A percentile compares a stretch with the other conserved stretches of the same genome.
phyloP scores from a whole-genome alignment of 2,888 invertebrate species.

The Scaptodrosophila latifasciaeformis region DNA sequence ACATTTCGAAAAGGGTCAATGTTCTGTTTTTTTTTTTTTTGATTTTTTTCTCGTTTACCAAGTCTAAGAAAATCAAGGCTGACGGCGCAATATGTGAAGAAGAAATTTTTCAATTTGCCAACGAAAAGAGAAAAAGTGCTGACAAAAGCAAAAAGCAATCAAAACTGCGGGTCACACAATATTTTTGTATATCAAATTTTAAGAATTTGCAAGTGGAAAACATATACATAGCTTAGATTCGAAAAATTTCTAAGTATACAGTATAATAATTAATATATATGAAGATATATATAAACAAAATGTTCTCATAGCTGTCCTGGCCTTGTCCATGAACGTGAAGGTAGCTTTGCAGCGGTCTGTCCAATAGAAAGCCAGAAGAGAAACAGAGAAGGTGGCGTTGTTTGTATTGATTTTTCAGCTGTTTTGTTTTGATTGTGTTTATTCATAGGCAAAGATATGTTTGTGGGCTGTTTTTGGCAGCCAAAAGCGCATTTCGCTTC shows the following conservation, averaged over 20 bases:
- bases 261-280: no score
- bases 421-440: constrained; percentile 23
- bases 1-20: no score
- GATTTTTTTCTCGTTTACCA: no score
- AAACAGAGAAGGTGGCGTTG: constrained; percentile 1
- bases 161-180: constrained; percentile 13
- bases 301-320: constrained; percentile 5
- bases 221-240: neutral
- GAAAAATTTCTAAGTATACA: neutral
- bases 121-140: constrained; percentile 35
- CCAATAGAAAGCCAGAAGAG: constrained; percentile 8
- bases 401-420: constrained; percentile 47
- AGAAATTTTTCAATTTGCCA: constrained; percentile 58
- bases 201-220: neutral
- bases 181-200: constrained; percentile 29
- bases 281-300: no score
- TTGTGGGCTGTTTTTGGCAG: constrained; percentile 6
- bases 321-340: constrained; percentile 59
- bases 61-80: no score
- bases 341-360: constrained; percentile 27
- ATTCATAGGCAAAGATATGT: constrained; percentile 4
- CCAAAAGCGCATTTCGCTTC: neutral
- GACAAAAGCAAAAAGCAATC: constrained; percentile 27
- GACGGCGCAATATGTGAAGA: no score
- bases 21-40: no score